Base-by-base conservation (phyloP, 1,140 invertebrate genomes). In the Chlorops oryzae region DNA sequence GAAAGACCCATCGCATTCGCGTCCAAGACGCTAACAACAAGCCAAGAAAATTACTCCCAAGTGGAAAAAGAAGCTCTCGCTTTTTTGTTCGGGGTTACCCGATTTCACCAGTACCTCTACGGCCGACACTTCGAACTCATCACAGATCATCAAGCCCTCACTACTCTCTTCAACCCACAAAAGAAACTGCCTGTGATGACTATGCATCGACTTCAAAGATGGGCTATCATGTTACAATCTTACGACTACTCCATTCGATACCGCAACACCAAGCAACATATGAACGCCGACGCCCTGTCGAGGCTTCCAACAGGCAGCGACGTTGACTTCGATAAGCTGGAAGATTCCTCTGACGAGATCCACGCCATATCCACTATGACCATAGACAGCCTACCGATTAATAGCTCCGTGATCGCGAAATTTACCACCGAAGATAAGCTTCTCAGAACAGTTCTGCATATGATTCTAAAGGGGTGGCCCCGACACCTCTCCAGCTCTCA, bases 61-160 rank as follows among this genome's bases (percentile, higher is more conserved):
- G 65, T 74, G 17, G 75, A 80, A 37, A 72, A 73, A 49, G 76
- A 79, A 61, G 72, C 56, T 2, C 56, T 74, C 2, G 59, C 62
- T 5, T 63, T 78, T 12, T 49, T 75, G 10, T 73, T 61, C 52
- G 67, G 55, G 13, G 55, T 72, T 1, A 51, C 60, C 23, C 63
- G 63, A 47, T 70, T 75, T 58, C 62, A 74, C 50, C 39, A 73
- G 34, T 75, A 71, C 42, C 17, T 76, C 3, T 75, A 61, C 51
- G 74, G 73, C 5, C 39, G 64, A 15, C 42, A 71, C 13, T 77
- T 78, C 50, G 71, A 49, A 2, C 47, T 79, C 3, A 47, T 61
- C n/a, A 79, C 72, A 3, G 76, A 79, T 50, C 74, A 78, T 50
- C 68, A 73, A 37, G 73, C 75, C 2, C 52, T 78, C 22, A 53